A percentile compares a stretch with the other conserved stretches of the same genome.
phyloP scores from a whole-genome alignment of 1,140 invertebrate genomes.

The Medauroidea extradentata region DNA sequence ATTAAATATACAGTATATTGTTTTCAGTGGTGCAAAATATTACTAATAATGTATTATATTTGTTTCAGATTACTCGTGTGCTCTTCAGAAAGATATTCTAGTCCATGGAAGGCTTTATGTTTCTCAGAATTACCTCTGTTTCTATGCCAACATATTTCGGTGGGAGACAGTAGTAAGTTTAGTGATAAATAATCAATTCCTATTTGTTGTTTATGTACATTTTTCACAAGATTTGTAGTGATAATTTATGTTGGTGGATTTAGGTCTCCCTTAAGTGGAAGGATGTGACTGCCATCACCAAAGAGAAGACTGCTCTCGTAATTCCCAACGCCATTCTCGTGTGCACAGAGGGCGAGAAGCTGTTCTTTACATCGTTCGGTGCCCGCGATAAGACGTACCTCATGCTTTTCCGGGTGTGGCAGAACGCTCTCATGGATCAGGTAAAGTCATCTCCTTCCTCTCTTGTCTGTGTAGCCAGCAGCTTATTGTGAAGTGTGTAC shows the following conservation, averaged over 20 bases:
- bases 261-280: conserved; percentile 73
- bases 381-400: conserved; percentile 89
- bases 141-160: conserved; percentile 92
- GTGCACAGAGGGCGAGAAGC: conserved; percentile 76
- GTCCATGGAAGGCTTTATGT: conserved; percentile 89
- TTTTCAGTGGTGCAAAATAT: too few relatives aligned
- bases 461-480: too few relatives aligned
- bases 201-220: neutral
- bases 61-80: conserved; percentile 87
- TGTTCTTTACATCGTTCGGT: conserved; percentile 90
- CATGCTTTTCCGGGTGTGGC: conserved; percentile 93
- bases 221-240: neutral
- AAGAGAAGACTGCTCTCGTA: conserved; percentile 87
- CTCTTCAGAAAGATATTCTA: conserved; percentile 89
- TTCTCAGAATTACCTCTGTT: conserved; percentile 89
- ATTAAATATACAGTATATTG: too few relatives aligned
- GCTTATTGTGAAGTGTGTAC: too few relatives aligned
- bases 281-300: conserved; percentile 87
- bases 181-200: neutral
- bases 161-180: conserved; percentile 75
- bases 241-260: neutral
- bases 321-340: conserved; percentile 94
- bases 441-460: conserved; percentile 41
- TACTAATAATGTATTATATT: too few relatives aligned
- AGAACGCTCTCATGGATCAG: conserved; percentile 89